Evolutionary conservation across 2,888 invertebrate species (phyloP), one percentile per base, ranked within the genome.

Genomic region (Theodoxus fluviatilis): DNA sequence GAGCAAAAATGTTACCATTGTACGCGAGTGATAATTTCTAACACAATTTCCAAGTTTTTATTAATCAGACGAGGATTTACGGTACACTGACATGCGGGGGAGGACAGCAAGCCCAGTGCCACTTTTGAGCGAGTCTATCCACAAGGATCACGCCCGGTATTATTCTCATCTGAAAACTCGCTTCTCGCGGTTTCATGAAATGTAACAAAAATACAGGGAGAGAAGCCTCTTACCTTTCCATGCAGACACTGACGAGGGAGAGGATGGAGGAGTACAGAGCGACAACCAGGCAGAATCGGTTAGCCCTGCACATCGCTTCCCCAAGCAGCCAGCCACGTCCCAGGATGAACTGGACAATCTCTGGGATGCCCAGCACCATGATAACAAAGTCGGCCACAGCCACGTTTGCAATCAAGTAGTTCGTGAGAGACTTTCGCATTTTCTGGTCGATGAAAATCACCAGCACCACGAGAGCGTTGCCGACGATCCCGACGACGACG

Each of bases 201-300:
- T n/a, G n/a, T n/a, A n/a, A n/a, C n/a, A n/a, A n/a, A n/a, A n/a
- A n/a, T n/a, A n/a, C n/a, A n/a, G n/a, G n/a, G n/a, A n/a, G n/a
- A n/a, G n/a, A n/a, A 59, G 15, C 33, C 9, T 67, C 81, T 75
- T 74, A 83, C 83, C 83, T 84, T 79, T 89, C 89, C 37, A 88
- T 79, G 74, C 88, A 89, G 6, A 89, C 85, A 38, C 85, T 84
- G 38, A 88, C 81, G 66, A 89, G 84, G 0, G 88, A 88, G 68
- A 88, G 80, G 12, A 89, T 87, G 18, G 89, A 89, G 1, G 87
- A 83, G 78, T 88, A 89, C 25, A 89, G 83, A 47, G 87, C 85
- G 38, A 84, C 82, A 33, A 87, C 87, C 73, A 89, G 83, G 15
- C 86, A 74, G 75, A 86, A 89, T 35, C 89, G 77, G 67, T 87